Evolutionary conservation across 1,140 invertebrate species (phyloP).

Genomic region (Tetragonula clypearis): DNA sequence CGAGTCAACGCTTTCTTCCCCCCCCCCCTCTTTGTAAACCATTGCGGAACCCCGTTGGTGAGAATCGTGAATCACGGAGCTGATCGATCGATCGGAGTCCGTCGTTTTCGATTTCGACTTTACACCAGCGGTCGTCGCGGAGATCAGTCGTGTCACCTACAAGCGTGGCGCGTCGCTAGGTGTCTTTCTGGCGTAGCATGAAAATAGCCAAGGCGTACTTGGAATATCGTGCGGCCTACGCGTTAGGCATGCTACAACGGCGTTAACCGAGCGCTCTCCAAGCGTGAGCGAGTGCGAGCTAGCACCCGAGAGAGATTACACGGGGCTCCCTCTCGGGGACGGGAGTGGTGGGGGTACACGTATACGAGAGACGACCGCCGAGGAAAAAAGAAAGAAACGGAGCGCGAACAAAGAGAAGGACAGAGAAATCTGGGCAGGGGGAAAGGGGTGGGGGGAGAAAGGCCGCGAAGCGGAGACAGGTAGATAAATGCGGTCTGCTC

Average conservation of each 20-base stretch:
- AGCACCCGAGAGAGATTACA: slow-evolving; percentile 43
- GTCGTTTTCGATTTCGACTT: slow-evolving; percentile 50
- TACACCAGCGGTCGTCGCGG: slow-evolving; percentile 39
- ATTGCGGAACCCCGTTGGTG: no score
- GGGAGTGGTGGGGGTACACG: not conserved
- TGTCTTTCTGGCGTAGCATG: slow-evolving; percentile 67
- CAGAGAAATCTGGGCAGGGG: not conserved
- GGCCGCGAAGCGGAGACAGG: slow-evolving; percentile 39
- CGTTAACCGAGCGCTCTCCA: slow-evolving; percentile 34
- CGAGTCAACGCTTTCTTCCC: not conserved
- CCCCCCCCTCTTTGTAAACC: no score
- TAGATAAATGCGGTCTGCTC: slow-evolving; percentile 33
- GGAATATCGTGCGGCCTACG: slow-evolving; percentile 70
- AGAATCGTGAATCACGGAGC: no score
- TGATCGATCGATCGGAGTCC: no score
- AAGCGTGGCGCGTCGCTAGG: slow-evolving; percentile 51
- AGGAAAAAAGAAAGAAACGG: slow-evolving; percentile 20
- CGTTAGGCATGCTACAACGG: slow-evolving; percentile 67
- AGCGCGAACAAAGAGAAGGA: slow-evolving; percentile 32
- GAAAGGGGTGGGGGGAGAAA: slow-evolving; percentile 21
- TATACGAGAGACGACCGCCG: slow-evolving; percentile 47
- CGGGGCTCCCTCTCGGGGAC: not conserved
- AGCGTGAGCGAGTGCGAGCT: slow-evolving; percentile 20
- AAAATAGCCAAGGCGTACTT: slow-evolving; percentile 70
- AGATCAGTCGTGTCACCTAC: slow-evolving; percentile 38